Base-by-base conservation (phyloP, 2,888 invertebrate genomes). In the Tipula confusa region DNA sequence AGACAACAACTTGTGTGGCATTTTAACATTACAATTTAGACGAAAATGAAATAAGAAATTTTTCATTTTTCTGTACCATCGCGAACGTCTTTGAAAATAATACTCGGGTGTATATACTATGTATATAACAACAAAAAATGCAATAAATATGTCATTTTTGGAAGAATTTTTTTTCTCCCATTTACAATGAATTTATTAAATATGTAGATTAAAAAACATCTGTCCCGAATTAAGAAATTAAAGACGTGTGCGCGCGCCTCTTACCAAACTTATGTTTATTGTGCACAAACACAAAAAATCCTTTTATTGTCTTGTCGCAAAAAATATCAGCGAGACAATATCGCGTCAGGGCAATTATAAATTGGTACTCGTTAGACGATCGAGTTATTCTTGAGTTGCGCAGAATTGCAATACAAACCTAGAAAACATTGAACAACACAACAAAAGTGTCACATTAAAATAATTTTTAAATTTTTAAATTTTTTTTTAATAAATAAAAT, bases 1-100 rank as follows among this genome's bases (percentile, higher is more conserved):
- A 24, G 64, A 64, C 18, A 29, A 80, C 80, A 80, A 80, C 80
- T 80, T 80, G 80, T 80, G 80, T 80, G 80, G 80, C 11, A 80
- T 29, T 80, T 80, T 80, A 80, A 80, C 64, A 64, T 64, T 64
- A 64, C 64, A 64, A 24, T 64, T 64, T 64, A 24, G 9, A 64
- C 18, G 64, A 64, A 64, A 64, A 64, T 64, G 64, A 9, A 64
- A 64, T 24, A 64, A 64, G 64, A 64, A 64, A 24, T 24, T 64
- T 43, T 64, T 64, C 64, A 24, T 64, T 64, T 64, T 24, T 64
- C 24, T 18, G 3, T 64, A 64, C 64, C 64, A 64, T 64, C 64
- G 64, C 18, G 64, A 24, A 18, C 15, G 15, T 43, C 64, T 64
- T 64, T 24, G 24, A 64, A 64, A 64, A 43, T 43, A 43, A 18